Conservation (phyloP, 2,888 invertebrate genomes). For the Lampropteryx suffumata region DNA sequence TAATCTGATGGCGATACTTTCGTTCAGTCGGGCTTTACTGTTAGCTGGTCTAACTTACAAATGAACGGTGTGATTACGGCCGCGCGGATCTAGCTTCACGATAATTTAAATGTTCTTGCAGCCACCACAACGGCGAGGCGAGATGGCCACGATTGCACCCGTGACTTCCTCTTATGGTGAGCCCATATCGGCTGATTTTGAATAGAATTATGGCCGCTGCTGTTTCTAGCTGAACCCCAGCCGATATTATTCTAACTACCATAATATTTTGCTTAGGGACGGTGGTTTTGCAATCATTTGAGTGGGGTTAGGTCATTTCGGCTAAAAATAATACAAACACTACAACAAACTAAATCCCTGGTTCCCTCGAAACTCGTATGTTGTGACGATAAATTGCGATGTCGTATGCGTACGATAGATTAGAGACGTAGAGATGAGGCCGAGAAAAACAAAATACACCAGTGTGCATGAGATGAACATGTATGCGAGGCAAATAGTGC, state of each 20-base stretch:
- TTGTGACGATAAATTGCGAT: too few relatives aligned
- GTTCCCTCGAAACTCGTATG: too few relatives aligned
- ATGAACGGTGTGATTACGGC: slow-evolving; percentile 80
- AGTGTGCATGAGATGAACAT: too few relatives aligned
- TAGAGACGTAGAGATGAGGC: too few relatives aligned
- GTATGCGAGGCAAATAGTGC: too few relatives aligned
- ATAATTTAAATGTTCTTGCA: slow-evolving; percentile 81
- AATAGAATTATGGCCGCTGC: slow-evolving; percentile 66
- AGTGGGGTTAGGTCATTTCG: too few relatives aligned
- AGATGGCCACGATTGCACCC: slow-evolving; percentile 72
- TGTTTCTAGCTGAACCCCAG: slow-evolving; percentile 29
- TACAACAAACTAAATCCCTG: too few relatives aligned
- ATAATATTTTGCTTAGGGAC: slow-evolving; percentile 15
- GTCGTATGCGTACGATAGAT: too few relatives aligned
- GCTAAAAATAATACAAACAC: too few relatives aligned
- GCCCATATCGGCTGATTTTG: slow-evolving; percentile 67
- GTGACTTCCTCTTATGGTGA: slow-evolving; percentile 73
- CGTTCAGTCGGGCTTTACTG: slow-evolving; percentile 67
- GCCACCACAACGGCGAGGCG: slow-evolving; percentile 53
- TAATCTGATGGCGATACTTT: slow-evolving; percentile 80
- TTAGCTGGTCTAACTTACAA: slow-evolving; percentile 74
- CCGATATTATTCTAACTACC: slow-evolving; percentile 28
- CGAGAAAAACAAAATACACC: too few relatives aligned
- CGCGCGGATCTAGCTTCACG: slow-evolving; percentile 75
- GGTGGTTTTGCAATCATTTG: not conserved